A percentile compares a stretch with the other conserved stretches of the same genome.
Evolutionary conservation across 37 sponge, comb jelly and placozoan genomes (phyloP).

Genomic region (Oscarella lobularis): DNA sequence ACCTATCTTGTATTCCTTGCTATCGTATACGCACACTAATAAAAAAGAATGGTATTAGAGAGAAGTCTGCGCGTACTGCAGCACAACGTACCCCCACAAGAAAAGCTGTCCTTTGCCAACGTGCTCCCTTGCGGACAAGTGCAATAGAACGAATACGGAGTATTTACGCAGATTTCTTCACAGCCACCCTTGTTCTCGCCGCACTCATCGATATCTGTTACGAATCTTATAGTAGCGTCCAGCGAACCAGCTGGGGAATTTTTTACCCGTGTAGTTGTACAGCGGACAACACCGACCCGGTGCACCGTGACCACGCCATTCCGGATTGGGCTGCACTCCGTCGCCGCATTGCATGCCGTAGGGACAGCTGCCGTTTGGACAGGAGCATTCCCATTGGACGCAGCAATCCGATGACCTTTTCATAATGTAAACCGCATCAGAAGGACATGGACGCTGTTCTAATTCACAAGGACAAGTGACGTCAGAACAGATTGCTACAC

Average conservation of each 20-base stretch:
- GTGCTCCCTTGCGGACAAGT: slow-evolving; percentile 34
- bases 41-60: background rate
- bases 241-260: background rate
- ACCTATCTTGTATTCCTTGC: slow-evolving; percentile 40
- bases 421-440: slow-evolving; percentile 44
- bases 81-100: slow-evolving; percentile 56
- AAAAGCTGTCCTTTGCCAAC: slow-evolving; percentile 27
- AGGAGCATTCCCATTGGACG: slow-evolving; percentile 53
- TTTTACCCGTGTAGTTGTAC: slow-evolving; percentile 40
- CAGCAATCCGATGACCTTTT: slow-evolving; percentile 38
- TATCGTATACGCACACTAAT: slow-evolving; percentile 46
- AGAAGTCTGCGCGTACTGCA: background rate
- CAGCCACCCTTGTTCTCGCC: slow-evolving; percentile 18
- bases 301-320: slow-evolving; percentile 33
- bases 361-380: slow-evolving; percentile 55
- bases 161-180: slow-evolving; percentile 31
- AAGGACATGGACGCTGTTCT: slow-evolving; percentile 43
- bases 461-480: slow-evolving; percentile 35
- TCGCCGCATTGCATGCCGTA: slow-evolving; percentile 44
- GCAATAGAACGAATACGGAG: slow-evolving; percentile 25
- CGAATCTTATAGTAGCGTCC: too few relatives aligned
- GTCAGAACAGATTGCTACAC: slow-evolving; percentile 3
- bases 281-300: slow-evolving; percentile 72
- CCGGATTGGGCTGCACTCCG: slow-evolving; percentile 50
- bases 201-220: slow-evolving; percentile 84